These are phyloP conservation scores for Etheostoma cragini DNA, from an alignment of 2,113 vertebrate species.

Conservation along the genomic window DNA sequence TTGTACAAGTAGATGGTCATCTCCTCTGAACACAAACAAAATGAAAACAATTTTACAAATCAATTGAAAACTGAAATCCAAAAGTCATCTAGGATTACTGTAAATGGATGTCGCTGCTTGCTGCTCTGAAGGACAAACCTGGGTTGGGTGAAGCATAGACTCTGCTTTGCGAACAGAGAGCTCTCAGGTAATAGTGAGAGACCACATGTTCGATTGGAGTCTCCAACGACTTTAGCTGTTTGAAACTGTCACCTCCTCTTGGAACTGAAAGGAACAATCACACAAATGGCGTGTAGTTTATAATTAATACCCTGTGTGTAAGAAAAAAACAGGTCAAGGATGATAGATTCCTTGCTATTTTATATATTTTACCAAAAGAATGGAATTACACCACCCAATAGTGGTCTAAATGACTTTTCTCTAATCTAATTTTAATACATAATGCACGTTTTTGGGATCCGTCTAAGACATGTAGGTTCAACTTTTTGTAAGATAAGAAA, in stretches of 20 bases:
- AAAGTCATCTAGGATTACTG: neutral
- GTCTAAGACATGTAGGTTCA: neutral
- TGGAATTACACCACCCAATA: neutral
- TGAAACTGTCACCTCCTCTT: conserved; percentile 60
- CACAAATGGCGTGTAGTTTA: neutral
- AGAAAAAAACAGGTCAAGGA: neutral
- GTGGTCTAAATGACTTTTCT: neutral
- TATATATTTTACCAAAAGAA: neutral
- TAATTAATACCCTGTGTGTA: neutral
- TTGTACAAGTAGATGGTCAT: conserved; percentile 83
- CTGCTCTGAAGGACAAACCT: conserved; percentile 56
- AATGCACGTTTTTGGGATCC: neutral
- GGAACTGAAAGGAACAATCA: conserved; percentile 65
- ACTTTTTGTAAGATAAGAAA: neutral
- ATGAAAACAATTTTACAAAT: neutral
- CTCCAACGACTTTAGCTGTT: neutral
- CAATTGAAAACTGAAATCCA: no score
- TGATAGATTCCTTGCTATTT: neutral
- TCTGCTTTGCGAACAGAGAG: conserved; percentile 20
- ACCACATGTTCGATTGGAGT: conserved; percentile 50
- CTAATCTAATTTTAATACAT: neutral
- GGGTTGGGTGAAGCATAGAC: conserved; percentile 56
- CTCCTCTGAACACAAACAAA: conserved; percentile 55
- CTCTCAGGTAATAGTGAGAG: conserved; percentile 46
- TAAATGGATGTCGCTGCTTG: neutral